A percentile compares a stretch with the other conserved stretches of the same genome.
Evolutionary conservation across 2,797 vertebrate genomes (phyloP).

Genomic region (Intellagama lesueurii): DNA sequence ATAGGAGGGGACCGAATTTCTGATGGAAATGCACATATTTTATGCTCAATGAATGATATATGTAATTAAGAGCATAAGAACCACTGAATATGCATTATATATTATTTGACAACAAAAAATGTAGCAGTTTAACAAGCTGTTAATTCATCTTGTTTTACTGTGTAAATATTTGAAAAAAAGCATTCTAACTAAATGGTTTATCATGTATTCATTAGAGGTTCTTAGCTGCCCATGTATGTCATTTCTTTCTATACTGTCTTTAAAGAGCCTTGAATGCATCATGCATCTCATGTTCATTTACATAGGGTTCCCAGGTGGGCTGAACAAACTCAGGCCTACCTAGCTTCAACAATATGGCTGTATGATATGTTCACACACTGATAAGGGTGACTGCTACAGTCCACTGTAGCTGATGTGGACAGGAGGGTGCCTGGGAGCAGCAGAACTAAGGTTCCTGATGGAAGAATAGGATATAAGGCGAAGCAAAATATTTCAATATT

Average conservation of each 20-base stretch:
- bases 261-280: background rate
- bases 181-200: background rate
- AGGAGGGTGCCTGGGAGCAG: background rate
- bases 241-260: background rate
- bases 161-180: background rate
- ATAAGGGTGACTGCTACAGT: constrained; percentile 10
- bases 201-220: constrained; percentile 36
- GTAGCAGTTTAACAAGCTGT: constrained; percentile 18
- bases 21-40: constrained; percentile 76
- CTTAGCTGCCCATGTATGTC: background rate
- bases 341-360: background rate
- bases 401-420: background rate
- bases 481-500: constrained; percentile 8
- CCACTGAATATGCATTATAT: background rate
- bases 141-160: constrained; percentile 13
- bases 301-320: background rate
- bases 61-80: constrained; percentile 37
- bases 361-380: background rate
- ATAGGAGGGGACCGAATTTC: constrained; percentile 55
- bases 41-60: constrained; percentile 62
- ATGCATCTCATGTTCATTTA: background rate
- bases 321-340: background rate
- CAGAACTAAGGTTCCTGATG: background rate
- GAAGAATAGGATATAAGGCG: background rate
- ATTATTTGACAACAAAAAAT: background rate